Evolutionary conservation across 2,113 vertebrate genomes (phyloP), one percentile per base, ranked within the genome.

Genomic region (Oostethus manadensis): DNA sequence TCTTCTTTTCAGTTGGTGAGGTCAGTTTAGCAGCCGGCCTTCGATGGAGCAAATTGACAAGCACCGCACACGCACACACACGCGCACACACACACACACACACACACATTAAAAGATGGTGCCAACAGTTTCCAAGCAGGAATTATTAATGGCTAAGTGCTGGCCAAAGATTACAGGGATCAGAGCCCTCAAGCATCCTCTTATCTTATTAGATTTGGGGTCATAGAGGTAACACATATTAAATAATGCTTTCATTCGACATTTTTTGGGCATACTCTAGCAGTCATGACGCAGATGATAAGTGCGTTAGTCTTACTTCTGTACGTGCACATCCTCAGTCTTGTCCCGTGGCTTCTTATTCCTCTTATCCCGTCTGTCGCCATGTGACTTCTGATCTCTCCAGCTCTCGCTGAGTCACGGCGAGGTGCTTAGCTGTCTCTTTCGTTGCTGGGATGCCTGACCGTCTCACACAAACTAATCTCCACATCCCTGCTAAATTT

Each of bases 301-400:
- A 59, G 43, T 16, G 46, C 1, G 9, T 62, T 65, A 38, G 16
- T 40, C 15, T n/a, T 15, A 9, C 50, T 9, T 18, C 50, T 66
- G 22, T 46, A n/a, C 23, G 33, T 56, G 21, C 42, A 46, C 46
- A 35, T 51, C 29, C 18, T 73, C 4, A 15, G 57, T 62, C 11
- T 42, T 42, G 56, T 69, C 64, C 58, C 63, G 61, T 58, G 56
- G 60, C 60, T 67, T 45, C 69, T 59, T 66, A 45, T 18, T 49
- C 11, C 38, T 42, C 62, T 81, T 54, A 77, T 83, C 73, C 58
- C 13, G 58, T 71, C 74, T 66, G 69, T 70, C 68, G 79, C 77
- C 79, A 76, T 77, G 75, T 86, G 86, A 84, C 2, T 68, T 73
- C 70, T 83, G 80, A 87, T 81, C 82, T 74, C 62, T 60, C n/a